A percentile compares a stretch with the other conserved stretches of the same genome.
phyloP scores from a whole-genome alignment of 2,797 vertebrate genomes.

The Esox masquinongy region DNA sequence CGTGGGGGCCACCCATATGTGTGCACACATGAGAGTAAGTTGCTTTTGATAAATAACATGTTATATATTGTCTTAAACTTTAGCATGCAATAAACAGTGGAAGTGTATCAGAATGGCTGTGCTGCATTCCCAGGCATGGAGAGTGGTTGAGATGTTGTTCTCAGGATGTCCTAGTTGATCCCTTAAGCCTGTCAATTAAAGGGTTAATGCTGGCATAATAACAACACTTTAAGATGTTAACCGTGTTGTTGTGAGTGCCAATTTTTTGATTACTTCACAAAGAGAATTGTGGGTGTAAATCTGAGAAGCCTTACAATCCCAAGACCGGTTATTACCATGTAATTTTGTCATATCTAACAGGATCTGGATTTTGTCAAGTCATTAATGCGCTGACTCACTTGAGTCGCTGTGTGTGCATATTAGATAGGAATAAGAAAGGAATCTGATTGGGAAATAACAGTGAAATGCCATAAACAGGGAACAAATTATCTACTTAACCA shows the following conservation, averaged over 20 bases:
- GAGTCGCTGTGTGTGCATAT: neutral
- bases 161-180: too few relatives aligned
- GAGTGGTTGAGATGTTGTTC: too few relatives aligned
- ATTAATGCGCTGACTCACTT: slow-evolving; percentile 41
- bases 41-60: too few relatives aligned
- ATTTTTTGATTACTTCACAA: slow-evolving; percentile 51
- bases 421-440: slow-evolving; percentile 15
- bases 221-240: slow-evolving; percentile 43
- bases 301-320: slow-evolving; percentile 38
- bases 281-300: slow-evolving; percentile 46
- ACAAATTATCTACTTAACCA: slow-evolving; percentile 39
- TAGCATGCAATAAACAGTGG: too few relatives aligned
- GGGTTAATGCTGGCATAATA: slow-evolving; percentile 42
- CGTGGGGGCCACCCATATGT: too few relatives aligned
- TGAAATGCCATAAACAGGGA: slow-evolving; percentile 42
- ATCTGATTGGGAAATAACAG: slow-evolving; percentile 46
- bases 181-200: slow-evolving; percentile 15
- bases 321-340: slow-evolving; percentile 55
- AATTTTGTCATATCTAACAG: slow-evolving; percentile 53
- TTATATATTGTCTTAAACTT: too few relatives aligned
- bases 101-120: too few relatives aligned
- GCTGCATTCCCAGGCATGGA: too few relatives aligned
- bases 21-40: too few relatives aligned
- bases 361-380: slow-evolving; percentile 52
- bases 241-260: slow-evolving; percentile 34